These are phyloP conservation scores for Andrena haemorrhoa DNA, from an alignment of 2,888 invertebrate species.

Conservation along the genomic window DNA sequence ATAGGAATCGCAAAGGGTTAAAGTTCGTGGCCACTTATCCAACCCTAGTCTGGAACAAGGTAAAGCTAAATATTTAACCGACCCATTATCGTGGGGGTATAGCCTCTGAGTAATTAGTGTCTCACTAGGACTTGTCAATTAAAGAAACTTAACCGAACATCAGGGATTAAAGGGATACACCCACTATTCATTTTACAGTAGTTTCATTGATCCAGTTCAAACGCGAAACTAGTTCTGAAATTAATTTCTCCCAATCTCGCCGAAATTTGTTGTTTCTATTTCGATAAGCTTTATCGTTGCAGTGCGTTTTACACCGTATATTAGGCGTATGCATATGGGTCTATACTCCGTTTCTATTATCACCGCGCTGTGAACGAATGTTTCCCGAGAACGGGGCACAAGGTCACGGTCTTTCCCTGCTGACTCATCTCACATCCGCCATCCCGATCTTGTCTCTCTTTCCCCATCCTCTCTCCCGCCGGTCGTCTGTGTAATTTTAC, in stretches of 20 bases:
- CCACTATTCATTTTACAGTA: too few species aligned
- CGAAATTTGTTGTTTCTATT: background rate
- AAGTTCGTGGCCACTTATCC: slow-evolving; percentile 9
- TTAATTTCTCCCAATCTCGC: too few species aligned
- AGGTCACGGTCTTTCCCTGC: slow-evolving; percentile 70
- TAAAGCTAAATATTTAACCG: slow-evolving; percentile 6
- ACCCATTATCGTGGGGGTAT: background rate
- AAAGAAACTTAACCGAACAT: background rate
- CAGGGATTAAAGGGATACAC: background rate
- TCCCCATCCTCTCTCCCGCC: slow-evolving; percentile 49
- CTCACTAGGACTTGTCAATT: background rate
- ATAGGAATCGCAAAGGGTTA: background rate
- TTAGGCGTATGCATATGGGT: background rate
- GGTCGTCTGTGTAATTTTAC: slow-evolving; percentile 59
- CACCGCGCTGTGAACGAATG: slow-evolving; percentile 59
- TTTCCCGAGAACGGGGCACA: slow-evolving; percentile 65
- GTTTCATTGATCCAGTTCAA: too few species aligned
- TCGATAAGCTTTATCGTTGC: too few species aligned
- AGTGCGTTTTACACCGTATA: background rate
- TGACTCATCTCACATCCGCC: slow-evolving; percentile 68
- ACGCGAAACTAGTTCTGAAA: too few species aligned
- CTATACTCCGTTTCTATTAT: slow-evolving; percentile 47
- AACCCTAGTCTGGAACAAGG: background rate
- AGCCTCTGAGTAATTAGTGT: background rate
- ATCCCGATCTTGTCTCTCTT: slow-evolving; percentile 65